Percentiles rank a stretch among this genome's conserved stretches.
Evolutionary conservation across 1,140 invertebrate genomes (phyloP).

Genomic region (Portunus trituberculatus): DNA sequence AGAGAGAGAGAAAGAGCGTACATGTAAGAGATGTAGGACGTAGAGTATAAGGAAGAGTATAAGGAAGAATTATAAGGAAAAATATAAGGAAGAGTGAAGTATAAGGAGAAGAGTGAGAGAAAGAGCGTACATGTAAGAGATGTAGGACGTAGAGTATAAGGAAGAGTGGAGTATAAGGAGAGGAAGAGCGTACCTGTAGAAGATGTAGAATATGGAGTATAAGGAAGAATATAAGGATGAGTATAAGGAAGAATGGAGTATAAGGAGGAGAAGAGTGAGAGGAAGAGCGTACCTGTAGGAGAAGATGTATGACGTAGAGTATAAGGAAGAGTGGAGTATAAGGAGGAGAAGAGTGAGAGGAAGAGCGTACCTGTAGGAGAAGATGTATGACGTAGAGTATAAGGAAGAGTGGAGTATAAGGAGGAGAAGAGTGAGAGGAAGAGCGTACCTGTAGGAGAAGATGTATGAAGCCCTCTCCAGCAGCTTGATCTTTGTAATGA

Average conservation of each 20-base stretch:
- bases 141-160: background rate
- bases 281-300: conserved; percentile 62
- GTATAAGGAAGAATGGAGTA: too few relatives aligned
- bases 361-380: conserved; percentile 62
- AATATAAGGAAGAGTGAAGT: background rate
- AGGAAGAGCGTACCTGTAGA: conserved; percentile 60
- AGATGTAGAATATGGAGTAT: background rate
- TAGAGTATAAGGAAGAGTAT: background rate
- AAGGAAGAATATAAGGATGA: background rate
- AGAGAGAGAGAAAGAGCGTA: background rate
- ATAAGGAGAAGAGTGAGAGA: too few relatives aligned
- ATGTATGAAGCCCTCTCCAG: conserved; percentile 73
- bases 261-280: background rate
- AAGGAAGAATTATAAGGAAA: background rate
- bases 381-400: background rate
- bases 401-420: background rate
- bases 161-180: too few relatives aligned
- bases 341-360: background rate
- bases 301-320: conserved; percentile 61
- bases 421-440: background rate
- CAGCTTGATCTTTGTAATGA: conserved; percentile 55
- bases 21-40: background rate
- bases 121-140: background rate
- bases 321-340: background rate
- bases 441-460: conserved; percentile 65